These are phyloP conservation scores for Arothron firmamentum DNA, from an alignment of 2,113 vertebrate species.

Conservation along the genomic window DNA sequence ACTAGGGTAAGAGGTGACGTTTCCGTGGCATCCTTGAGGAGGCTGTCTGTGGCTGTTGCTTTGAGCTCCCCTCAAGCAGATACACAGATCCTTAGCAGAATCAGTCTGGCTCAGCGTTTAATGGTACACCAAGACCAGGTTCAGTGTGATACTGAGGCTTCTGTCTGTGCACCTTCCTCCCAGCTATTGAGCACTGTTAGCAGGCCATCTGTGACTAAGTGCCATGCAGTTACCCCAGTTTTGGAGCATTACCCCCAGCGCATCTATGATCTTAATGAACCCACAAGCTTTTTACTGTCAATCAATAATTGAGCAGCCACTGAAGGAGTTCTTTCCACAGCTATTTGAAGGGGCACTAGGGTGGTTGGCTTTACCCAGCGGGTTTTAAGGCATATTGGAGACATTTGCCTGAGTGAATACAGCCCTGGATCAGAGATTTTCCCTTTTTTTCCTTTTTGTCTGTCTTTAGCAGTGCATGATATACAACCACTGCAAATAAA, in stretches of 20 bases:
- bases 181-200: conserved; percentile 64
- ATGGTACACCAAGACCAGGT: conserved; percentile 64
- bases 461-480: not conserved
- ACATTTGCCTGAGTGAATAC: conserved; percentile 29
- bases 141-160: conserved; percentile 45
- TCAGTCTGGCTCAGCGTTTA: conserved; percentile 66
- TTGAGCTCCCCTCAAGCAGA: conserved; percentile 76
- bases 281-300: conserved; percentile 69
- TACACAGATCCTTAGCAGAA: conserved; percentile 75
- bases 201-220: conserved; percentile 69
- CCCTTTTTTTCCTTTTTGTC: conserved; percentile 5
- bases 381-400: conserved; percentile 22
- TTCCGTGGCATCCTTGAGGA: conserved; percentile 63
- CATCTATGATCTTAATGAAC: conserved; percentile 72
- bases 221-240: conserved; percentile 65
- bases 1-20: conserved; percentile 63
- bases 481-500: conserved; percentile 5
- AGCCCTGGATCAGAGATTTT: conserved; percentile 3
- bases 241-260: conserved; percentile 63
- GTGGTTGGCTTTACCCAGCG: conserved; percentile 51
- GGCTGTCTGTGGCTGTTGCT: conserved; percentile 72
- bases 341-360: conserved; percentile 54
- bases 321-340: conserved; percentile 61
- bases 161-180: conserved; percentile 62
- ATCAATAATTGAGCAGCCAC: conserved; percentile 71